Conservation (phyloP, 2,797 vertebrate species). For the Sternarchorhynchus goeldii region DNA sequence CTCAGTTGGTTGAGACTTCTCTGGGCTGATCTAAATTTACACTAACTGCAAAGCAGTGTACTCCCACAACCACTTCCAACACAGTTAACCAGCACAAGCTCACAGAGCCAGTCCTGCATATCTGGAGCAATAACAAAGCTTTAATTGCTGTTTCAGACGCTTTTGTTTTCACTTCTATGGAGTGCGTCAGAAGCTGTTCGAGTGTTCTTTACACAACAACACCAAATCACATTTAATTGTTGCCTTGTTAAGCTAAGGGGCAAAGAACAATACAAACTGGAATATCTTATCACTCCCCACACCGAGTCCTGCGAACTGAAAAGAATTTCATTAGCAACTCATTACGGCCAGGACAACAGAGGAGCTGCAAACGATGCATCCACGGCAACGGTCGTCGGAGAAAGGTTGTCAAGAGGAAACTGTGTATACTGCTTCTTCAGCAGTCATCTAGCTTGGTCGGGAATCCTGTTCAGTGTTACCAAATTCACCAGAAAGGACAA, state of each 20-base stretch:
- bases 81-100: slow-evolving; percentile 1
- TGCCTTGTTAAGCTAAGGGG: slow-evolving; percentile 21
- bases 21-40: neutral
- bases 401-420: neutral
- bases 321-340: slow-evolving; percentile 33
- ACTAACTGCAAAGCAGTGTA: neutral
- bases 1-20: slow-evolving; percentile 12
- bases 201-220: slow-evolving; percentile 33
- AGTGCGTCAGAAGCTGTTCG: slow-evolving; percentile 22
- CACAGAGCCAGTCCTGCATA: neutral
- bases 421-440: slow-evolving; percentile 10
- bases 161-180: slow-evolving; percentile 31
- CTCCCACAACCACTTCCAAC: slow-evolving; percentile 1
- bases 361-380: neutral
- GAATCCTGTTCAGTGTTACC: slow-evolving; percentile 10
- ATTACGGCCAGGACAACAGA: slow-evolving; percentile 5
- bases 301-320: slow-evolving; percentile 13
- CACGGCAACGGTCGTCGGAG: neutral
- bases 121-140: neutral
- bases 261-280: neutral
- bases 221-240: slow-evolving; percentile 39
- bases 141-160: slow-evolving; percentile 24
- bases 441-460: neutral
- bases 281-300: slow-evolving; percentile 12
- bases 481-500: slow-evolving; percentile 11